These are phyloP conservation scores for Pangasius djambal DNA, from an alignment of 2,797 vertebrate genomes.

Conservation along the genomic window DNA sequence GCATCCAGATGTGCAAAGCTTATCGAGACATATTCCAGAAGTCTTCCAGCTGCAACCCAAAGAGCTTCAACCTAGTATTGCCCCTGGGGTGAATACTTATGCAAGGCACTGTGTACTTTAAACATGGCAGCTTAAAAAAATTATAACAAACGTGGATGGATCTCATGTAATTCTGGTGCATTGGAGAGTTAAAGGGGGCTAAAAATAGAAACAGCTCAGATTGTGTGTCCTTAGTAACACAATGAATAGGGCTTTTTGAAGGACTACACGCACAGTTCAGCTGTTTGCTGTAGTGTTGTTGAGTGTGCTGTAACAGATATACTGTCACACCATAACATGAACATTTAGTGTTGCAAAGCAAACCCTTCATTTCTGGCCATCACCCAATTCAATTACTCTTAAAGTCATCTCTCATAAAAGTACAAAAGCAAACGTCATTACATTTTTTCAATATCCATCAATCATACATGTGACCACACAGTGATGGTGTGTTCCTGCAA, in stretches of 20 bases:
- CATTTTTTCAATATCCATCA: not conserved
- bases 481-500: not conserved
- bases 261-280: not conserved
- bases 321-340: not conserved
- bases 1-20: not conserved
- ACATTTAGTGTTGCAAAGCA: not conserved
- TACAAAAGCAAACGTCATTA: not conserved
- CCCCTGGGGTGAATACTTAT: not conserved
- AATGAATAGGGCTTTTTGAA: not conserved
- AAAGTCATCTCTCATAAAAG: not conserved
- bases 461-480: not conserved
- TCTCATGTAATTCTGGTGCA: not conserved
- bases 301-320: not conserved
- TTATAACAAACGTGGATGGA: not conserved
- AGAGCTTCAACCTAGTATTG: not conserved
- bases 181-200: not conserved
- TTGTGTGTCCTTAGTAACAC: not conserved
- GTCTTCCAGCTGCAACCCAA: not conserved
- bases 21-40: not conserved
- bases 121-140: not conserved
- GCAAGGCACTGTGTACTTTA: not conserved
- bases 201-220: not conserved
- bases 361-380: not conserved
- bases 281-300: not conserved
- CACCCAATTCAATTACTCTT: not conserved